A percentile compares a stretch with the other conserved stretches of the same genome.
phyloP scores from a whole-genome alignment of 2,113 vertebrate genomes.

The Gallinago jamesoni region DNA sequence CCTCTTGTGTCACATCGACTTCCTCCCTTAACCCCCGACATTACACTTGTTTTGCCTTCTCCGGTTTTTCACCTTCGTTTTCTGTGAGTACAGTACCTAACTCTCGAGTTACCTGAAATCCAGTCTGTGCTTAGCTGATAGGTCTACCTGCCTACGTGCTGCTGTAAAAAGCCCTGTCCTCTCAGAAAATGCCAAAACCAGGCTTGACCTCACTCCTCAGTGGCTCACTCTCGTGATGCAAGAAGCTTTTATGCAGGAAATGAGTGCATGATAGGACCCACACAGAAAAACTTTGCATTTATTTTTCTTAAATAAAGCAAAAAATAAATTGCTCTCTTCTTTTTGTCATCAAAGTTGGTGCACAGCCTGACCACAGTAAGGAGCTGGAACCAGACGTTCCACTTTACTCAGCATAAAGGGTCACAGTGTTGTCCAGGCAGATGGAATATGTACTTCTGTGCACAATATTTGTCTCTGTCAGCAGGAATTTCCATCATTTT shows the following conservation, averaged over 20 bases:
- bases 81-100: background rate
- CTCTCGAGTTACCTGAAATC: background rate
- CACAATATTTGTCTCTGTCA: conserved; percentile 49
- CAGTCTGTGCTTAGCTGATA: background rate
- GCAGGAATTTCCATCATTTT: conserved; percentile 17
- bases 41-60: background rate
- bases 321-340: background rate
- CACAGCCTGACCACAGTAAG: background rate
- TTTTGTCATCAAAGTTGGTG: background rate
- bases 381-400: conserved; percentile 28
- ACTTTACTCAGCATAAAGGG: conserved; percentile 46
- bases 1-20: background rate
- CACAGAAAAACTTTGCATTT: background rate
- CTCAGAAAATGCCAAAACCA: background rate
- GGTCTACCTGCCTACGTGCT: background rate
- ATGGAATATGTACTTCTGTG: conserved; percentile 35
- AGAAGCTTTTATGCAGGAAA: background rate
- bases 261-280: background rate
- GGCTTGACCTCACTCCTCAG: background rate
- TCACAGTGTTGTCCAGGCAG: background rate
- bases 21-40: background rate
- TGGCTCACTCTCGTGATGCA: background rate
- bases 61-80: background rate
- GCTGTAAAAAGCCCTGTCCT: background rate
- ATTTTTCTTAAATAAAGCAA: background rate